Evolutionary conservation across 2,113 vertebrate species (phyloP).

Genomic region (Entelurus aequoreus): DNA sequence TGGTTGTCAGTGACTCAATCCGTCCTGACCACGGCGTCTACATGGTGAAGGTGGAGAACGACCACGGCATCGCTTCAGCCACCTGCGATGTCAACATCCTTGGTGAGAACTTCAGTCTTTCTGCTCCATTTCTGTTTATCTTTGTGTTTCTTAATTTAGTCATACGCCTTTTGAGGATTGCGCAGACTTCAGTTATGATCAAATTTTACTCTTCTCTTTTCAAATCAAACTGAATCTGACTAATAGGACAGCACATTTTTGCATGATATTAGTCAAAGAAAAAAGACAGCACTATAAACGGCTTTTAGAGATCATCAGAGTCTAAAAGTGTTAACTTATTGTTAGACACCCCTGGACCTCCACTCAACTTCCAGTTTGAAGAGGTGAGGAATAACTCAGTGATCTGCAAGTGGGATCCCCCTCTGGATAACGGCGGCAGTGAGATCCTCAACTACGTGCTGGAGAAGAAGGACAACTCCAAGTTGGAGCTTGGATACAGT

Average conservation of each 20-base stretch:
- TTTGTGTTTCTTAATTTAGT: not conserved
- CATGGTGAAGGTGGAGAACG: slow-evolving; percentile 91
- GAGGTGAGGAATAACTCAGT: slow-evolving; percentile 90
- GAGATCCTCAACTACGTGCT: slow-evolving; percentile 94
- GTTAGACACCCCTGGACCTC: slow-evolving; percentile 86
- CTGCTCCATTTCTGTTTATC: not conserved
- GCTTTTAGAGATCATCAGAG: not conserved
- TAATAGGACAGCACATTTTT: not conserved
- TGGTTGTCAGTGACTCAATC: slow-evolving; percentile 79
- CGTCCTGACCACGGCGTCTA: slow-evolving; percentile 86
- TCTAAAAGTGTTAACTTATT: not conserved
- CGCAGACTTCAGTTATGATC: not conserved
- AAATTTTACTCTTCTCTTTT: no score
- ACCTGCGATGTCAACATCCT: slow-evolving; percentile 88
- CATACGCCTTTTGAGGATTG: not conserved
- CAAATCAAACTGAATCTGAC: not conserved
- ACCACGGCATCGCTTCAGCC: slow-evolving; percentile 85
- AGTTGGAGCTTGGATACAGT: slow-evolving; percentile 89
- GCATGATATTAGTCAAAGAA: not conserved
- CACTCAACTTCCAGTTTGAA: slow-evolving; percentile 88
- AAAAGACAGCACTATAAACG: no score
- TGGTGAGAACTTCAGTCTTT: slow-evolving; percentile 67
- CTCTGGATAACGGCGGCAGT: slow-evolving; percentile 93
- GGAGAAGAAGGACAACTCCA: slow-evolving; percentile 96
- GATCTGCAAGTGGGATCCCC: slow-evolving; percentile 91